These are phyloP conservation scores for Caerostris extrusa DNA, from an alignment of 1,140 invertebrate genomes.

Conservation along the genomic window DNA sequence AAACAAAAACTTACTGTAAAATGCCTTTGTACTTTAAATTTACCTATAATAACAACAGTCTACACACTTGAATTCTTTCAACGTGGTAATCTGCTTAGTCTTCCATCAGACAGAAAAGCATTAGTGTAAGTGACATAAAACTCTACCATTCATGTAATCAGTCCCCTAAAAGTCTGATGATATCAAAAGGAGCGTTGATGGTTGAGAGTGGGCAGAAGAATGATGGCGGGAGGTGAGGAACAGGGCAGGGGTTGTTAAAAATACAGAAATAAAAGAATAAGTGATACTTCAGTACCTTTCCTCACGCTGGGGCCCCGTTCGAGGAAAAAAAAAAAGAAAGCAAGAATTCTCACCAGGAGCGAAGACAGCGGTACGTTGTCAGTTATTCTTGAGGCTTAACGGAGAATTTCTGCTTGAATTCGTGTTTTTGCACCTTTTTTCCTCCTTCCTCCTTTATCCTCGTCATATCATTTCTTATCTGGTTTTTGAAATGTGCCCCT, in stretches of 20 bases:
- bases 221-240: conserved; percentile 9
- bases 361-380: conserved; percentile 63
- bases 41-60: background rate
- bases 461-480: conserved; percentile 37
- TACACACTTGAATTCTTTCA: background rate
- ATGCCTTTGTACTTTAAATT: too few relatives aligned
- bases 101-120: background rate
- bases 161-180: background rate
- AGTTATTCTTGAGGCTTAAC: conserved; percentile 67
- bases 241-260: background rate
- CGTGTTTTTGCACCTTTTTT: conserved; percentile 44
- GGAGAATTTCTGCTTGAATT: conserved; percentile 21
- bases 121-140: background rate
- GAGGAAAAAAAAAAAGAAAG: conserved; percentile 30
- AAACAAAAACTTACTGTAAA: too few relatives aligned
- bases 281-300: background rate
- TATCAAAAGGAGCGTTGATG: background rate
- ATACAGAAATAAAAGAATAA: background rate
- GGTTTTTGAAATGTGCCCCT: conserved; percentile 10
- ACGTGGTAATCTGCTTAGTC: background rate
- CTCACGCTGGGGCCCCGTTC: conserved; percentile 1
- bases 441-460: background rate
- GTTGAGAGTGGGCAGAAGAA: conserved; percentile 13
- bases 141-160: background rate
- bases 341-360: conserved; percentile 7